Percentiles rank a stretch among this genome's conserved stretches.
phyloP scores from a whole-genome alignment of 2,888 invertebrate species.

The Mycalesis mineus region DNA sequence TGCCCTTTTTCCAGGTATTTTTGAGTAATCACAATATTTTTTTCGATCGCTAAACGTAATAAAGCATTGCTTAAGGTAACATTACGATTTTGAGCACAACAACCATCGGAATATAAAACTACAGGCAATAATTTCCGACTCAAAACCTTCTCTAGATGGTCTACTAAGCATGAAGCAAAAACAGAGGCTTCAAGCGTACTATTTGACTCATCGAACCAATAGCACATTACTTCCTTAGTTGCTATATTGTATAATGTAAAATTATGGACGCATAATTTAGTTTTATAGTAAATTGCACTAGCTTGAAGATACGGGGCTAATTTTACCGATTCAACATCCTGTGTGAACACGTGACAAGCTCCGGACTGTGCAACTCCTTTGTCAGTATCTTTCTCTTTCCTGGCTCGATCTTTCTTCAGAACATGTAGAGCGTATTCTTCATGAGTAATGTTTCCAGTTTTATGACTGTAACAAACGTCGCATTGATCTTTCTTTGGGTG shows the following conservation, averaged over 20 bases:
- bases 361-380: slow-evolving; percentile 27
- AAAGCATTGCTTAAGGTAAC: slow-evolving; percentile 20
- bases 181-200: neutral
- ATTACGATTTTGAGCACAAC: slow-evolving; percentile 2
- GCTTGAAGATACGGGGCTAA: slow-evolving; percentile 33
- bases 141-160: neutral
- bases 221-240: slow-evolving; percentile 24
- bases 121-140: slow-evolving; percentile 1
- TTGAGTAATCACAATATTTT: slow-evolving; percentile 14
- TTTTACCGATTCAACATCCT: slow-evolving; percentile 36
- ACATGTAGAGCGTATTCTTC: slow-evolving; percentile 24
- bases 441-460: slow-evolving; percentile 33
- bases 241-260: slow-evolving; percentile 31
- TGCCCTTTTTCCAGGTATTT: slow-evolving; percentile 25
- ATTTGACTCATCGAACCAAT: slow-evolving; percentile 11
- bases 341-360: slow-evolving; percentile 33
- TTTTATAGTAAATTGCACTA: slow-evolving; percentile 37
- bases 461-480: slow-evolving; percentile 19
- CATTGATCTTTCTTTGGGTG: slow-evolving; percentile 21
- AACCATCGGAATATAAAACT: neutral
- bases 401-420: slow-evolving; percentile 29
- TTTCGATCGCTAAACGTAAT: slow-evolving; percentile 15
- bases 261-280: slow-evolving; percentile 35
- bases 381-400: slow-evolving; percentile 31
- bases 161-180: neutral